Conservation (phyloP, 2,797 vertebrate species). For the Melanotaenia maccullochi region DNA sequence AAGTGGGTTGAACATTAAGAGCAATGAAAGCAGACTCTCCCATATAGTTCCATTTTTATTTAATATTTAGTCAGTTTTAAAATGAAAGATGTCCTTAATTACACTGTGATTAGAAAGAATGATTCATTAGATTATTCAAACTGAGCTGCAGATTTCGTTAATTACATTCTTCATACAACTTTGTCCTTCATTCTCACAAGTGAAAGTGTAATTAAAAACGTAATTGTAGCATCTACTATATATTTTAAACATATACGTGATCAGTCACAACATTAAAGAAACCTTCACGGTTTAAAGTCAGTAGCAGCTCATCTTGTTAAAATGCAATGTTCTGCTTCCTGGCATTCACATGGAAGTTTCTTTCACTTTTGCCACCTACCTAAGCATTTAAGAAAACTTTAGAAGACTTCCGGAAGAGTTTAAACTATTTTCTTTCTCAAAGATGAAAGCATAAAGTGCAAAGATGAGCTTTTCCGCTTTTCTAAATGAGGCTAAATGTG, state of each 20-base stretch:
- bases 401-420: no score
- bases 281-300: not conserved
- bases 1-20: not conserved
- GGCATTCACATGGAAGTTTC: not conserved
- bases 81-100: constrained; percentile 44
- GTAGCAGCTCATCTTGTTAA: not conserved
- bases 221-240: constrained; percentile 5
- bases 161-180: constrained; percentile 31
- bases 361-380: not conserved
- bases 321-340: not conserved
- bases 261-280: not conserved
- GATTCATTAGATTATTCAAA: constrained; percentile 31
- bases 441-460: constrained; percentile 24
- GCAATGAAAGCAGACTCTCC: not conserved
- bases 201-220: constrained; percentile 51
- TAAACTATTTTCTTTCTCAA: constrained; percentile 13
- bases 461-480: constrained; percentile 21
- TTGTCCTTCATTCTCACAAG: constrained; percentile 28
- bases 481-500: constrained; percentile 22
- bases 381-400: not conserved
- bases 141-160: constrained; percentile 38
- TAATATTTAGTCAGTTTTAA: constrained; percentile 7
- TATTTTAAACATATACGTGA: not conserved
- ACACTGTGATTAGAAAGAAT: constrained; percentile 32
- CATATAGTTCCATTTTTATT: constrained; percentile 22